These are phyloP conservation scores for Craterocephalus amniculus DNA, from an alignment of 2,797 vertebrate genomes.

Conservation along the genomic window DNA sequence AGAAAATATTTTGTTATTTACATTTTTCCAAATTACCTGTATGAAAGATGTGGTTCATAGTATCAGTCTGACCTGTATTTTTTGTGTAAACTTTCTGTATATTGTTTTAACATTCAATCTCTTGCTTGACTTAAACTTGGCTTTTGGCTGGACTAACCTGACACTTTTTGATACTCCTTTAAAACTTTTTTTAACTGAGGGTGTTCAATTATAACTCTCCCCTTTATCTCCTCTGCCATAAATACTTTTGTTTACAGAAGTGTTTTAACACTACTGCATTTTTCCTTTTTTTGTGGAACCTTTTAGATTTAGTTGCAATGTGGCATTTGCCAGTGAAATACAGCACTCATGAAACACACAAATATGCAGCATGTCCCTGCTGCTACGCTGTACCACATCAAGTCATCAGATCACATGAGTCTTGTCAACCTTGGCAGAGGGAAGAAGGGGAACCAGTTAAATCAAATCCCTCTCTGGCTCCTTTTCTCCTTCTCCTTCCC, in stretches of 20 bases:
- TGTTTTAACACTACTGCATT: not conserved
- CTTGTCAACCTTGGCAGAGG: constrained; percentile 52
- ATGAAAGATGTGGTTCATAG: constrained; percentile 23
- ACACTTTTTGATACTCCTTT: constrained; percentile 47
- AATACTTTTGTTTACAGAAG: not conserved
- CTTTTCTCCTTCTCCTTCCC: constrained; percentile 37
- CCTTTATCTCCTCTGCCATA: constrained; percentile 55
- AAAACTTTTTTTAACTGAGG: constrained; percentile 39
- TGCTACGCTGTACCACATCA: not conserved
- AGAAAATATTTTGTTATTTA: constrained; percentile 19
- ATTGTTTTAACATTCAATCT: constrained; percentile 51
- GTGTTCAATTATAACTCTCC: constrained; percentile 58
- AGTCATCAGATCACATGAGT: constrained; percentile 22
- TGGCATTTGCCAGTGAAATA: constrained; percentile 7
- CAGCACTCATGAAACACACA: not conserved
- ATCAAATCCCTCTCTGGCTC: constrained; percentile 54
- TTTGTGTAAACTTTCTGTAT: constrained; percentile 19
- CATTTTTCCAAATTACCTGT: constrained; percentile 42
- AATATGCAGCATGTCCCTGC: constrained; percentile 4
- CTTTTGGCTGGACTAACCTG: constrained; percentile 75
- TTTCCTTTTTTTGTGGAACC: not conserved
- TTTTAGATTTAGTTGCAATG: constrained; percentile 2
- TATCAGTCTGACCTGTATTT: constrained; percentile 26
- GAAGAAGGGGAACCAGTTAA: constrained; percentile 66
- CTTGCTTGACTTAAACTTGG: constrained; percentile 63